Percentiles rank a stretch among this genome's conserved stretches.
Evolutionary conservation across 2,113 vertebrate species (phyloP).

Genomic region (Tenrec ecaudatus): DNA sequence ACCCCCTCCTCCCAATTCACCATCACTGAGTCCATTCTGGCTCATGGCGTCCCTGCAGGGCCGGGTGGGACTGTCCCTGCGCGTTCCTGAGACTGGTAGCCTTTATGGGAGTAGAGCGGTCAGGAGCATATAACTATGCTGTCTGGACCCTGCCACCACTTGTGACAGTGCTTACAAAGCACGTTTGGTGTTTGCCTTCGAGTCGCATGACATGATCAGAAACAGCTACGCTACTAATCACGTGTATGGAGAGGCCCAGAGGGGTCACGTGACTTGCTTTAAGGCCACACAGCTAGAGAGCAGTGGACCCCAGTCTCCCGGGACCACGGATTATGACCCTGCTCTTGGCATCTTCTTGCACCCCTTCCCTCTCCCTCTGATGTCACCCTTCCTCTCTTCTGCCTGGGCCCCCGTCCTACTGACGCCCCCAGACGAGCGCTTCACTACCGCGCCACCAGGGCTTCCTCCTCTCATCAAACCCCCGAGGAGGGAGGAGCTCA

Average conservation of each 20-base stretch:
- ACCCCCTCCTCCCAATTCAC: too few relatives aligned
- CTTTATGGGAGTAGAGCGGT: too few relatives aligned
- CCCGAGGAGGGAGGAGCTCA: not conserved
- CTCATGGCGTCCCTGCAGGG: too few relatives aligned
- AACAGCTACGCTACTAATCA: constrained; percentile 47
- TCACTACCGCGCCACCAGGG: not conserved
- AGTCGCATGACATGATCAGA: constrained; percentile 48
- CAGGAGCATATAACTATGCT: not conserved
- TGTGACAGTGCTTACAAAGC: constrained; percentile 35
- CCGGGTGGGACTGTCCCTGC: too few relatives aligned
- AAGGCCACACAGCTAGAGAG: not conserved
- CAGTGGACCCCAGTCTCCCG: not conserved
- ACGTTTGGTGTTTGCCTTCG: constrained; percentile 36
- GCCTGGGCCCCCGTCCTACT: not conserved
- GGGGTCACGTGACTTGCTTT: constrained; percentile 5
- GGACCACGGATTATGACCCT: not conserved
- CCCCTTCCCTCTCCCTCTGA: not conserved
- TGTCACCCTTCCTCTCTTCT: not conserved
- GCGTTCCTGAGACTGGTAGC: too few relatives aligned
- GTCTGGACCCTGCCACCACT: not conserved
- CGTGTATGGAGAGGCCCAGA: not conserved
- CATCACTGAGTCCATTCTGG: too few relatives aligned
- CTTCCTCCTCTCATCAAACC: not conserved
- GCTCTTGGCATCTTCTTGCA: not conserved
- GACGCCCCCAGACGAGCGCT: not conserved